A percentile compares a stretch with the other conserved stretches of the same genome.
phyloP scores from a whole-genome alignment of 2,113 vertebrate genomes.

The Lipophrys pholis region DNA sequence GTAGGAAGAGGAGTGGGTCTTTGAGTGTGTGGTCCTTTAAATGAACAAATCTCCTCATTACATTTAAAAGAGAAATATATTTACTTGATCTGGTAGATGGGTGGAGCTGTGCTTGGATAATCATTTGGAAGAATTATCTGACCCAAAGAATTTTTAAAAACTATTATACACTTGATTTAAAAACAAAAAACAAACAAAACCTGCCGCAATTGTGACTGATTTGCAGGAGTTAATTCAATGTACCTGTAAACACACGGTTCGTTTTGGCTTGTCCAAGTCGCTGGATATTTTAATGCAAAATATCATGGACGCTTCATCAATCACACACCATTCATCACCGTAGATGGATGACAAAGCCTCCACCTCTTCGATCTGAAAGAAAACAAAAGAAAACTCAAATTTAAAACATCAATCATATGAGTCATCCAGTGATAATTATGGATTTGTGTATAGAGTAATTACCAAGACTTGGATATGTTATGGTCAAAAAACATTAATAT shows the following conservation, averaged over 20 bases:
- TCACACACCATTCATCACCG: conserved; percentile 95
- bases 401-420: conserved; percentile 3
- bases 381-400: conserved; percentile 17
- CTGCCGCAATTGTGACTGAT: conserved; percentile 1
- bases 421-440: background rate
- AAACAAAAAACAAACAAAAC: conserved; percentile 2
- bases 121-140: conserved; percentile 93
- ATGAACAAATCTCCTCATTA: conserved; percentile 46
- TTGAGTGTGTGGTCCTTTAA: conserved; percentile 54
- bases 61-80: conserved; percentile 72
- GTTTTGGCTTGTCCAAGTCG: conserved; percentile 84
- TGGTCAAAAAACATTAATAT: background rate
- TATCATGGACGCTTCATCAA: conserved; percentile 92
- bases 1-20: conserved; percentile 42
- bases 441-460: background rate
- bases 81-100: conserved; percentile 97
- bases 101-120: conserved; percentile 91
- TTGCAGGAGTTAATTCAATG: conserved; percentile 11
- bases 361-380: conserved; percentile 92
- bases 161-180: background rate
- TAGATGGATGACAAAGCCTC: conserved; percentile 97
- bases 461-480: background rate
- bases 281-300: conserved; percentile 94
- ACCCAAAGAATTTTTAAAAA: conserved; percentile 6
- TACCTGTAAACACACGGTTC: conserved; percentile 94